Percentiles rank a stretch among this genome's conserved stretches.
Conservation (phyloP, 2,113 vertebrate species). For the Chelonoidis abingdonii region DNA sequence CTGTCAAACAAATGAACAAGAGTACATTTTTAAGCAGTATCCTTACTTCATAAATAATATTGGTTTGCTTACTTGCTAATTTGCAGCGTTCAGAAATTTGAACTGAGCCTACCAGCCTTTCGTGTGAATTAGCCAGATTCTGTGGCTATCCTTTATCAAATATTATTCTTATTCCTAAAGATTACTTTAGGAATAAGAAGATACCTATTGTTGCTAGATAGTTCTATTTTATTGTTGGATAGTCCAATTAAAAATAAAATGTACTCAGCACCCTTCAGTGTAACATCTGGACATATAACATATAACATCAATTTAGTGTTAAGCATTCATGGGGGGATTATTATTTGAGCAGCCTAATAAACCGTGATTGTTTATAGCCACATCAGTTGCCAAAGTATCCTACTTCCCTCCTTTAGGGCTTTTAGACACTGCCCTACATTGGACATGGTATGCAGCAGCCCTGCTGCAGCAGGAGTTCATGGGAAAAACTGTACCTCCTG, state of each 20-base stretch:
- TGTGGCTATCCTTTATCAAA: not conserved
- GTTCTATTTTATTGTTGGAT: not conserved
- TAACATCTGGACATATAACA: not conserved
- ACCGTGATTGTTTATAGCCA: not conserved
- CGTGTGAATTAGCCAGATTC: not conserved
- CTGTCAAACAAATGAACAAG: not conserved
- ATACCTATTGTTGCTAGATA: not conserved
- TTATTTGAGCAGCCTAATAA: not conserved
- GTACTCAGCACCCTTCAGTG: not conserved
- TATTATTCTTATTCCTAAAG: not conserved
- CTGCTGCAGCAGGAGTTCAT: not conserved
- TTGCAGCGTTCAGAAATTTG: not conserved
- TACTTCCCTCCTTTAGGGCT: slow-evolving; percentile 1
- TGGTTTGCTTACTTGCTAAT: not conserved
- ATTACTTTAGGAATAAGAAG: not conserved
- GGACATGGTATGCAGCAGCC: not conserved
- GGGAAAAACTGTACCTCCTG: not conserved
- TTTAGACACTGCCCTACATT: not conserved
- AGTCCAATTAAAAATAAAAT: not conserved
- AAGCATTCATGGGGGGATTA: not conserved
- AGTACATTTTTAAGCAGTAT: not conserved
- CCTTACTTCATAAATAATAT: not conserved
- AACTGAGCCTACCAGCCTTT: not conserved
- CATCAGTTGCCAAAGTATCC: slow-evolving; percentile 8
- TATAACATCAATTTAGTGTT: not conserved